Conservation (phyloP, 1,140 invertebrate species). For the Trissolcus basalis region DNA sequence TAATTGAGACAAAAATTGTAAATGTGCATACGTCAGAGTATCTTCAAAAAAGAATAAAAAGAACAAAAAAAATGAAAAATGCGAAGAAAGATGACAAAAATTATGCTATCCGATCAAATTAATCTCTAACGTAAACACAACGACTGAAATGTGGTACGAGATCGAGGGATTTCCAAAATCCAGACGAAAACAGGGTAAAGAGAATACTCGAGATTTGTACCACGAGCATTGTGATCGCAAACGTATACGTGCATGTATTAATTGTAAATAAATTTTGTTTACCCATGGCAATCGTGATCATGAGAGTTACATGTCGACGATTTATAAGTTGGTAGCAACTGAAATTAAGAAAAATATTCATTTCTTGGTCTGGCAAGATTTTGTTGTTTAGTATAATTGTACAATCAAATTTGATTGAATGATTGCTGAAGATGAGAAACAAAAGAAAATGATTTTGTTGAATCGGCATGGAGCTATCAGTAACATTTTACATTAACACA, state of each 20-base stretch:
- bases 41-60: not conserved
- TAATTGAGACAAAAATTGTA: conserved; percentile 23
- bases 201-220: conserved; percentile 65
- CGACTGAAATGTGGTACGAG: conserved; percentile 65
- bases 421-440: not conserved
- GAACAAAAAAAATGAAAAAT: no score
- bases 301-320: conserved; percentile 41
- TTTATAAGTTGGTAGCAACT: conserved; percentile 7
- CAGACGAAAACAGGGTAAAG: conserved; percentile 66
- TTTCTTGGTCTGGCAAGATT: not conserved
- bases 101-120: conserved; percentile 46
- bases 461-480: conserved; percentile 23
- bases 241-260: conserved; percentile 74
- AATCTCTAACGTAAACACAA: conserved; percentile 60
- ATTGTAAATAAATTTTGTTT: conserved; percentile 69
- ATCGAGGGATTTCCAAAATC: conserved; percentile 66
- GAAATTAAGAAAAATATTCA: not conserved
- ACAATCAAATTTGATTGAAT: not conserved
- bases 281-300: conserved; percentile 45
- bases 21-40: conserved; percentile 58
- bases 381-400: no score
- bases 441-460: not conserved
- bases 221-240: conserved; percentile 72
- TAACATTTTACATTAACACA: conserved; percentile 21
- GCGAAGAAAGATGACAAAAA: conserved; percentile 15